Conservation (phyloP, 2,113 vertebrate species). For the Chiloscyllium plagiosum region DNA sequence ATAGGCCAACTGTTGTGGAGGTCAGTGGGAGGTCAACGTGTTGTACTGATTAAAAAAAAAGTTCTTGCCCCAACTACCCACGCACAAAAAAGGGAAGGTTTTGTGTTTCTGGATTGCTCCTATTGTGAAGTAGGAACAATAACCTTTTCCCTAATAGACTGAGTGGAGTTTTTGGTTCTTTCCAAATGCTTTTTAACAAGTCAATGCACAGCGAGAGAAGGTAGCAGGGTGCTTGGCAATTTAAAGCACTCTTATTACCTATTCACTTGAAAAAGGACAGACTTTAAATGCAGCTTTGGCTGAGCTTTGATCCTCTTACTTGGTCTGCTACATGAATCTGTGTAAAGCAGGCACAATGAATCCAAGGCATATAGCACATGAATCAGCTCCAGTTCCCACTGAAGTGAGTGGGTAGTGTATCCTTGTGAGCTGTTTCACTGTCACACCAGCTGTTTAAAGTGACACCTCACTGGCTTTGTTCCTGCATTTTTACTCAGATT, state of each 20-base stretch:
- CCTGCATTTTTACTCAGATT: not conserved
- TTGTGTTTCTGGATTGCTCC: not conserved
- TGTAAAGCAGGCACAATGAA: not conserved
- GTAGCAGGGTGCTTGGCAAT: not conserved
- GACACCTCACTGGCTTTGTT: not conserved
- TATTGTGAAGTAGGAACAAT: not conserved
- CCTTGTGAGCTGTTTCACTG: not conserved
- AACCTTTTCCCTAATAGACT: not conserved
- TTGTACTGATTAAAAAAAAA: not conserved
- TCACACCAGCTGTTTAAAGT: not conserved
- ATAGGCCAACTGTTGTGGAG: not conserved
- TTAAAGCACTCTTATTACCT: not conserved
- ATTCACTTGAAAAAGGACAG: not conserved
- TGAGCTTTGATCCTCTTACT: not conserved
- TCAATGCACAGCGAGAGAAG: not conserved
- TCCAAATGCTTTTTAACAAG: too few species aligned
- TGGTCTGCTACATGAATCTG: not conserved
- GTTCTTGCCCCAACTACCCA: not conserved
- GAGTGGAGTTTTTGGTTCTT: not conserved
- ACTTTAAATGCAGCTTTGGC: not conserved
- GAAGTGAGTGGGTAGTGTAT: not conserved
- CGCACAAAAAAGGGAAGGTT: not conserved
- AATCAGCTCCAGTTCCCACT: not conserved
- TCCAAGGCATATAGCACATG: not conserved
- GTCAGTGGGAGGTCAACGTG: not conserved